Conservation (phyloP, 1,140 invertebrate species). For the Caerostris darwini region DNA sequence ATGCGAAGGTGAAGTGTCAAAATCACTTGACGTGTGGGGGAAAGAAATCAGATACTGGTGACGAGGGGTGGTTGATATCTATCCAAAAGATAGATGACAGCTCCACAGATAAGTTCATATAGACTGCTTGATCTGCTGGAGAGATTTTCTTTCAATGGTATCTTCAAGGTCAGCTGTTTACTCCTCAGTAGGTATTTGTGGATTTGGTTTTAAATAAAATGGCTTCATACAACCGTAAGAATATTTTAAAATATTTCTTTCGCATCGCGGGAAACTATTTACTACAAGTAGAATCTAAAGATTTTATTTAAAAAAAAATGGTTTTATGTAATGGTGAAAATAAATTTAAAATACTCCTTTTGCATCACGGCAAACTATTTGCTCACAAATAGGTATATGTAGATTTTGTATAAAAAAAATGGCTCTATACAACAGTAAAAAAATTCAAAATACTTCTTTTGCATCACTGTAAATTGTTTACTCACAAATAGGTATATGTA, state of each 20-base stretch:
- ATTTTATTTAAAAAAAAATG: background rate
- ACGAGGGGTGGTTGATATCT: background rate
- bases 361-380: too few relatives aligned
- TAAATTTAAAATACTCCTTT: too few relatives aligned
- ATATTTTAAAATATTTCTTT: background rate
- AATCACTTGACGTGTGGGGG: slow-evolving; percentile 13
- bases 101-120: slow-evolving; percentile 51
- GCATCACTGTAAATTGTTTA: too few relatives aligned
- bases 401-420: too few relatives aligned
- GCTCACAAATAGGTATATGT: too few relatives aligned
- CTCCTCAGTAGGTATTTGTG: background rate
- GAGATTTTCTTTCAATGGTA: background rate
- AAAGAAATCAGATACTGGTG: slow-evolving; percentile 27
- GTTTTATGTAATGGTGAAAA: too few relatives aligned
- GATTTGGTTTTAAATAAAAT: background rate
- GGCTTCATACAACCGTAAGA: background rate
- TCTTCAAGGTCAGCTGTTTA: background rate
- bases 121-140: background rate
- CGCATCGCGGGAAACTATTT: background rate
- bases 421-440: too few relatives aligned
- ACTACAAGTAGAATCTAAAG: background rate
- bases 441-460: too few relatives aligned
- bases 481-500: too few relatives aligned
- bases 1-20: slow-evolving; percentile 50
- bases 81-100: slow-evolving; percentile 26